A percentile compares a stretch with the other conserved stretches of the same genome.
phyloP scores from a whole-genome alignment of 2,113 vertebrate species.

The Fregata magnificens region DNA sequence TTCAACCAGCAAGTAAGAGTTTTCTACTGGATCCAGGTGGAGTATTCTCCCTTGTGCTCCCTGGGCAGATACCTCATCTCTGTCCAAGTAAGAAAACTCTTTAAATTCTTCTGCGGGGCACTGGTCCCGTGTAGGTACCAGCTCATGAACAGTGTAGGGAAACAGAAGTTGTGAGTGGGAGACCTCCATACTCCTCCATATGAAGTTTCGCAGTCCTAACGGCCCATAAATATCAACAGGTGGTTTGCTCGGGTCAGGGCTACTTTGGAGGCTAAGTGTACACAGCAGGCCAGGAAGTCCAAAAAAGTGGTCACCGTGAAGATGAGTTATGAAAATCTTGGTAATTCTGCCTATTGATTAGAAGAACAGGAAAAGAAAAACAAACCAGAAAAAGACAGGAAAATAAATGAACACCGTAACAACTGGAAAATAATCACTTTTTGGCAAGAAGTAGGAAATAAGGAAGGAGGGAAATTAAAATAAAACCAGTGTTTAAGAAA shows the following conservation, averaged over 20 bases:
- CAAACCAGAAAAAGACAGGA: not conserved
- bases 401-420: rapidly evolving
- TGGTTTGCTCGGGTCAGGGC: conserved; percentile 27
- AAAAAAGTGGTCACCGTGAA: conserved; percentile 94
- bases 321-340: conserved; percentile 94
- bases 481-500: not conserved
- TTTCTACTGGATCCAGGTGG: conserved; percentile 64
- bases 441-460: not conserved
- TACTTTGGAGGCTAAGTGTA: conserved; percentile 85
- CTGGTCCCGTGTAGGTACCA: conserved; percentile 85
- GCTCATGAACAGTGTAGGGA: conserved; percentile 86
- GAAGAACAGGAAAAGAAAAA: not conserved
- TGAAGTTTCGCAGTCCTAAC: conserved; percentile 79
- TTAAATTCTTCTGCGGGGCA: conserved; percentile 81
- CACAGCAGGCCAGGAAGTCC: conserved; percentile 93
- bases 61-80: not conserved
- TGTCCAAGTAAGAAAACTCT: not conserved
- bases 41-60: conserved; percentile 75
- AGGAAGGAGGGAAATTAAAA: not conserved
- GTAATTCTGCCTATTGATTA: conserved; percentile 80
- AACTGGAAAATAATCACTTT: rapidly evolving
- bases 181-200: conserved; percentile 80
- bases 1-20: conserved; percentile 81
- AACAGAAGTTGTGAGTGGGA: conserved; percentile 87
- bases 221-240: conserved; percentile 89